Conservation (phyloP, 2,113 vertebrate species). For the Rhadina sibilatrix region DNA sequence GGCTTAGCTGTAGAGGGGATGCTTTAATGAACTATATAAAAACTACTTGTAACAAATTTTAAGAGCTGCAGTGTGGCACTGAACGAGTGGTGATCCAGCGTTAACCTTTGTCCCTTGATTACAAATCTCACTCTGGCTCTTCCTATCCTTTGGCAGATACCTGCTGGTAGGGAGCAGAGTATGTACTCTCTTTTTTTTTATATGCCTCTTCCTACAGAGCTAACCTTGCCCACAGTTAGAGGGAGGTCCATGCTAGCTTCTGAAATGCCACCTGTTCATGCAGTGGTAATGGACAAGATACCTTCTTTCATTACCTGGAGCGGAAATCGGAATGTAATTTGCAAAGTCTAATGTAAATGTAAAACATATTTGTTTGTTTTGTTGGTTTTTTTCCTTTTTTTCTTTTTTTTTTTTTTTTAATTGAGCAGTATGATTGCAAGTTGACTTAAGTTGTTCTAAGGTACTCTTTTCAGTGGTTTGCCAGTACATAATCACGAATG, state of each 20-base stretch:
- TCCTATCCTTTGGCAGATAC: not conserved
- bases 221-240: not conserved
- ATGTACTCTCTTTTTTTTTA: not conserved
- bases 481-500: constrained; percentile 46
- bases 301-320: constrained; percentile 32
- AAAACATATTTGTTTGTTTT: constrained; percentile 17
- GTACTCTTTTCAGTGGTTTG: constrained; percentile 43
- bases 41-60: not conserved
- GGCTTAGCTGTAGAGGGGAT: not conserved
- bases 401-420: constrained; percentile 39
- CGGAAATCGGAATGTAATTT: constrained; percentile 49
- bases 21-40: not conserved
- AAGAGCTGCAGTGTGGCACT: not conserved
- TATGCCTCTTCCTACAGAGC: not conserved
- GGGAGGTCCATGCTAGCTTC: not conserved
- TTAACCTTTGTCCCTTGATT: not conserved
- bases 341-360: constrained; percentile 54
- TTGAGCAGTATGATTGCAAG: constrained; percentile 43
- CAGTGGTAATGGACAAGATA: not conserved
- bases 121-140: not conserved
- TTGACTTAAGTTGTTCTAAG: constrained; percentile 41
- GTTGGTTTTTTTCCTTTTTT: not conserved
- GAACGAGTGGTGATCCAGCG: not conserved
- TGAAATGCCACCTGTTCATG: not conserved
- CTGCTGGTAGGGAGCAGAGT: not conserved